Base-by-base conservation (phyloP, 2,888 invertebrate genomes). In the Leptinotarsa juncta region DNA sequence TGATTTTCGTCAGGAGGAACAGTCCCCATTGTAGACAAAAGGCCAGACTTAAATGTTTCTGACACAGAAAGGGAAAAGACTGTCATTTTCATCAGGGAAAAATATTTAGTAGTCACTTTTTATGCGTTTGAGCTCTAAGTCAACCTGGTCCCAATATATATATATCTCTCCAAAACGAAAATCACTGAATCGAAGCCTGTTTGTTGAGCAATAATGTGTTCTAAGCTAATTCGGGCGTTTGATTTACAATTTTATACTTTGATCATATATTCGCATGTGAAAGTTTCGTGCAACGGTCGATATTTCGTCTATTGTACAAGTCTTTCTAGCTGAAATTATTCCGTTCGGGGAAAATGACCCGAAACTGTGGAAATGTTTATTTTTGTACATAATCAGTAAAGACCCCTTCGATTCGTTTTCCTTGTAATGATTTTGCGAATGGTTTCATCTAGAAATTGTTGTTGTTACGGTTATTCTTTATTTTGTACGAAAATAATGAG, bases 301-400 rank as follows among this genome's bases (percentile, higher is more conserved):
- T 62, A n/a, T 62, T 62, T 62, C 26, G 26, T 62, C 62, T 62
- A 42, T 42, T 12, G 12, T 62, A 32, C 42, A 62, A 57, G 32
- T 42, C 42, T 62, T 42, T 32, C 16, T 62, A n/a, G 42, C 42
- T 62, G 62, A 62, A 68, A 55, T 65, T 32, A 53, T 68, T 50
- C 65, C 20, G 14, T 23, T 32, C 1, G 14, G 10, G 60, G 51
- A 73, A 70, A 57, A 50, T 49, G 48, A 67, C n/a, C 32, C 12
- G 55, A 68, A 68, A 53, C 67, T 67, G 26, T n/a, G 49, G 49
- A 70, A 73, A 70, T 73, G 53, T 72, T 74, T 73, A 71, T 73
- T 74, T 72, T 75, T 77, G 77, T 77, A 75, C 50, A 77, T 77
- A 76, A 71, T 75, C 67, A 55, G 60, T 60, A 62, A 49, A 48